Evolutionary conservation across 2,797 vertebrate genomes (phyloP), one percentile per base, ranked within the genome.

Genomic region (Coluber constrictor): DNA sequence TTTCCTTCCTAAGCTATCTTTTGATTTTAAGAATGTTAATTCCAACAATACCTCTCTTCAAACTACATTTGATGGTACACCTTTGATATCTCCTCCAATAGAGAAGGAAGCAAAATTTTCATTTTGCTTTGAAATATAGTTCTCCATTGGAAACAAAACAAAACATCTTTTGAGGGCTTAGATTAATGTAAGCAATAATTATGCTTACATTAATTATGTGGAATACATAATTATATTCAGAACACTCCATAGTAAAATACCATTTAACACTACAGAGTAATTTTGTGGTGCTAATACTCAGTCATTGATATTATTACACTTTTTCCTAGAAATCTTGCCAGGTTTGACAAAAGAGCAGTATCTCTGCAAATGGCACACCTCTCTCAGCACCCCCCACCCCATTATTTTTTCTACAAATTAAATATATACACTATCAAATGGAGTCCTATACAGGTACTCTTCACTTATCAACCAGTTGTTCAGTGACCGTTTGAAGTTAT

Each of bases 171-270:
- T 32, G 83, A n/a, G 29, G 47, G 7, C 18, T 93, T 60, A 79
- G 57, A 51, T 87, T 92, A 92, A 59, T 59, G 4, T 27, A 88
- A 0, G 0, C 0, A 56, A 61, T 47, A 0, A n/a, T 13, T 54
- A 55, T 55, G 29, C 61, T 66, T 66, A 0, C 0, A 56, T 70
- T 83, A 0, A n/a, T 10, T 54, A 70, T 70, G 29, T 43, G 56
- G 54, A 70, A 70, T 54, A 70, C 37, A 37, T 37, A 37, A 37
- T 37, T 37, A 37, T 37, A 54, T 56, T 37, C 47, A 90, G 29
- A 54, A 43, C 61, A 32, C n/a, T 74, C 47, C 54, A 61, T 0
- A 18, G 0, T 51, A 61, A 86, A 91, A 18, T 1, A 5, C 16
- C n/a, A 59, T 47, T n/a, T 51, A n/a, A 91, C 10, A 59, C 25